A percentile compares a stretch with the other conserved stretches of the same genome.
These are phyloP conservation scores for Pterobdella sp. DNA, from an alignment of 2,888 invertebrate species.

Conservation along the genomic window DNA sequence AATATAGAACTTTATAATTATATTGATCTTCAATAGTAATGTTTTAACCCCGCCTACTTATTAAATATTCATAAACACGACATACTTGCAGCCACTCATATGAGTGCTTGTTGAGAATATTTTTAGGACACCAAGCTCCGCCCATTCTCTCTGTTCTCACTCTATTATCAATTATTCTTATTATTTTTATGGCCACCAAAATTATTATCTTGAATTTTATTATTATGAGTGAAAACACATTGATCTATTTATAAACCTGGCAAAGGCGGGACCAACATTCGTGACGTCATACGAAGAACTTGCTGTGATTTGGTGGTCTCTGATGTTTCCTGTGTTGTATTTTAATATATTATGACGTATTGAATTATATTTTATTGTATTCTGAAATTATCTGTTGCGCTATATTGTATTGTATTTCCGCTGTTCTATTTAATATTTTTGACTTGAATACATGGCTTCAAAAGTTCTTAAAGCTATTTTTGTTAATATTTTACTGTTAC, in stretches of 20 bases:
- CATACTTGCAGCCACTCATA: conserved; percentile 23
- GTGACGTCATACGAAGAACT: background rate
- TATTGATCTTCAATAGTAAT: too few species aligned
- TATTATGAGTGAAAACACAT: background rate
- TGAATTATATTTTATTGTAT: too few species aligned
- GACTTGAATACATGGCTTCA: too few species aligned
- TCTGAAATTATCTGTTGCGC: too few species aligned
- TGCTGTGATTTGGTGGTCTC: background rate
- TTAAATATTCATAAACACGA: too few species aligned
- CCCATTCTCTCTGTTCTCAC: conserved; percentile 15
- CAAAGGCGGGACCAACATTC: conserved; percentile 2
- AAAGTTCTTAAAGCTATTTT: too few species aligned
- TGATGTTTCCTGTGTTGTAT: background rate
- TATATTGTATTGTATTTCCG: too few species aligned
- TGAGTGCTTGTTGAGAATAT: background rate
- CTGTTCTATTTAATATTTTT: too few species aligned
- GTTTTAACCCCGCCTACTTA: too few species aligned
- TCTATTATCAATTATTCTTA: background rate
- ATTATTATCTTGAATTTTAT: background rate
- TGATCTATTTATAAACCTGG: background rate
- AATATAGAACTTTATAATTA: too few species aligned
- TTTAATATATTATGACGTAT: too few species aligned
- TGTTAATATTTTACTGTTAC: background rate
- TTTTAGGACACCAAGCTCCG: conserved; percentile 22
- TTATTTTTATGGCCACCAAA: background rate